Evolutionary conservation across 2,888 invertebrate species (phyloP).

Genomic region (Philaethria dido): DNA sequence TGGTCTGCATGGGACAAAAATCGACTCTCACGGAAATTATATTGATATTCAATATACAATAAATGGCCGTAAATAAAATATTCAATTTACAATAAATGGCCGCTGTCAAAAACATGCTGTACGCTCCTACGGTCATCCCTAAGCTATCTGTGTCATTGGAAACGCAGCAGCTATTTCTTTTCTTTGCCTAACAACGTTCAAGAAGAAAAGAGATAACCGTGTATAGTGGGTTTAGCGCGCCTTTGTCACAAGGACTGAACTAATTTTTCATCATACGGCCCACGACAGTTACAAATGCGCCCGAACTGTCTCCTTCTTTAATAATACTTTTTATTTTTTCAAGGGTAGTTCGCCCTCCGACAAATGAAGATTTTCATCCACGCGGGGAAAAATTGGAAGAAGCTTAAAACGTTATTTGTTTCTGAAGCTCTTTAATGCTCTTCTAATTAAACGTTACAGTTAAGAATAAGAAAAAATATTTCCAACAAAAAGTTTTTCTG

Average conservation of each 20-base stretch:
- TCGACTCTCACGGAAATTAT: constrained; percentile 83
- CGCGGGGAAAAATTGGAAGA: constrained; percentile 70
- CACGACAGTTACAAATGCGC: constrained; percentile 83
- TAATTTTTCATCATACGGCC: constrained; percentile 85
- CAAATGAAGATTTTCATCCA: constrained; percentile 79
- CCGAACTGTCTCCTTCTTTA: constrained; percentile 84
- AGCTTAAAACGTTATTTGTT: constrained; percentile 78
- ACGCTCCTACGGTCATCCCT: constrained; percentile 84
- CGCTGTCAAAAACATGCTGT: constrained; percentile 84
- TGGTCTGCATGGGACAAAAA: constrained; percentile 77
- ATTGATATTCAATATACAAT: constrained; percentile 85
- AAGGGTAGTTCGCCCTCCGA: constrained; percentile 80
- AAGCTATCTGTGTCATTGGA: constrained; percentile 83
- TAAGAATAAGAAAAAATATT: constrained; percentile 22
- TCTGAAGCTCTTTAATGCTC: constrained; percentile 45
- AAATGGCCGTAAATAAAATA: constrained; percentile 83
- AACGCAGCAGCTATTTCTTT: constrained; percentile 69
- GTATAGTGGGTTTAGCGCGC: constrained; percentile 78
- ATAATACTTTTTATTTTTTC: constrained; percentile 84
- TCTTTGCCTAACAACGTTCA: constrained; percentile 51
- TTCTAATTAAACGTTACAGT: constrained; percentile 45
- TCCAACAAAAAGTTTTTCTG: not conserved
- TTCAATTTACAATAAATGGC: constrained; percentile 84
- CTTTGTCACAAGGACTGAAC: constrained; percentile 82
- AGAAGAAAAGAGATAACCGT: constrained; percentile 68